A percentile compares a stretch with the other conserved stretches of the same genome.
Evolutionary conservation across 2,888 invertebrate species (phyloP).

Genomic region (Ochlodes sylvanus): DNA sequence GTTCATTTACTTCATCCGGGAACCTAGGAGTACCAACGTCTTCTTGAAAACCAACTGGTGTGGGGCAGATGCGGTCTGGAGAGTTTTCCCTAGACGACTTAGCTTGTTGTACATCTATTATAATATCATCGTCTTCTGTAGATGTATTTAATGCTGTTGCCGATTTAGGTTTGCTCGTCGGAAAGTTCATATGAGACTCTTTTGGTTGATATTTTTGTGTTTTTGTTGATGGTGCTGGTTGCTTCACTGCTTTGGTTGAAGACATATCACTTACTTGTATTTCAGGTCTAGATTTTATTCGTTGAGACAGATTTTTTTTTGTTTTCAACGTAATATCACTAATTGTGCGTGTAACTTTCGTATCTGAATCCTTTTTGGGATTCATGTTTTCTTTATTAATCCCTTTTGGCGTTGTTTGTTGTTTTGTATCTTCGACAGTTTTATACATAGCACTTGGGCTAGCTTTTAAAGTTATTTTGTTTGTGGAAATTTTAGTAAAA

Average conservation of each 20-base stretch:
- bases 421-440: conserved; percentile 63
- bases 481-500: conserved; percentile 54
- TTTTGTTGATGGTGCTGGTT: conserved; percentile 48
- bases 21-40: conserved; percentile 87
- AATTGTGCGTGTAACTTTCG: conserved; percentile 81
- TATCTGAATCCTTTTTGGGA: conserved; percentile 69
- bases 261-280: conserved; percentile 73
- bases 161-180: conserved; percentile 74
- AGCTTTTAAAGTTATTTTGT: conserved; percentile 55
- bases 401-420: conserved; percentile 64
- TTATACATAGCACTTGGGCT: conserved; percentile 52
- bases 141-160: conserved; percentile 81
- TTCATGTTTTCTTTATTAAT: conserved; percentile 62
- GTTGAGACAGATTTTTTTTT: conserved; percentile 71
- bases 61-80: conserved; percentile 89
- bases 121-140: conserved; percentile 82
- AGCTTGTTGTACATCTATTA: conserved; percentile 89
- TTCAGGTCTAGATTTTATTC: conserved; percentile 79
- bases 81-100: conserved; percentile 91
- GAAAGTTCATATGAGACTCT: conserved; percentile 64
- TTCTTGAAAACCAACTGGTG: conserved; percentile 85
- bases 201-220: conserved; percentile 58
- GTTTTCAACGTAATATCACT: conserved; percentile 85
- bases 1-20: conserved; percentile 90
- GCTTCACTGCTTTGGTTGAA: conserved; percentile 58